These are phyloP conservation scores for Ranitomeya variabilis DNA, from an alignment of 2,113 vertebrate genomes.

Conservation along the genomic window DNA sequence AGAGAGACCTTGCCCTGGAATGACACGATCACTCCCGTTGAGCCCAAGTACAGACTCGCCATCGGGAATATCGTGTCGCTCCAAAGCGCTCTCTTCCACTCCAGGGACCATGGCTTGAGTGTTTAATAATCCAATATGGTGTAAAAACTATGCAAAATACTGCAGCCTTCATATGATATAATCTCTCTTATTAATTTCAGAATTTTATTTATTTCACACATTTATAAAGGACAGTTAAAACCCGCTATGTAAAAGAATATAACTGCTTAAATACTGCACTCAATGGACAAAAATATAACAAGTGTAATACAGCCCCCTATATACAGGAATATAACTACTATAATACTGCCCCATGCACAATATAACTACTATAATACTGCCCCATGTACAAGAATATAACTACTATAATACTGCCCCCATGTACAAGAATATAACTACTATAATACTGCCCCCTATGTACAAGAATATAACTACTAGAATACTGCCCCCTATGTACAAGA, in stretches of 20 bases:
- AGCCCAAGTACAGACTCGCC: constrained; percentile 77
- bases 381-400: background rate
- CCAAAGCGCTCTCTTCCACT: constrained; percentile 78
- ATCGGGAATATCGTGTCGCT: constrained; percentile 98
- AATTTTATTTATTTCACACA: background rate
- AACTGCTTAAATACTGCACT: background rate
- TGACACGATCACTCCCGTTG: constrained; percentile 99
- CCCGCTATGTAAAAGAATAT: background rate
- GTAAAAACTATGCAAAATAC: background rate
- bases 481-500: background rate
- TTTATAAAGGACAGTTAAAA: too few relatives aligned
- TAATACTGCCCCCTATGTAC: background rate
- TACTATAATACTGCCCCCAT: background rate
- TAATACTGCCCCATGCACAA: background rate
- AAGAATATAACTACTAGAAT: constrained; percentile 1
- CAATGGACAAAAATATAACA: background rate
- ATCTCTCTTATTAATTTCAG: background rate
- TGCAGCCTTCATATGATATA: background rate
- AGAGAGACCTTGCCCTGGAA: constrained; percentile 81
- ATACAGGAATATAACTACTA: background rate
- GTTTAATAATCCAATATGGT: too few relatives aligned
- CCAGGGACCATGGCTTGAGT: background rate
- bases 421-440: background rate
- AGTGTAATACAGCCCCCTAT: background rate
- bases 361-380: background rate